Base-by-base conservation (phyloP, 2,888 invertebrate species). In the Aspidiotus destructor region DNA sequence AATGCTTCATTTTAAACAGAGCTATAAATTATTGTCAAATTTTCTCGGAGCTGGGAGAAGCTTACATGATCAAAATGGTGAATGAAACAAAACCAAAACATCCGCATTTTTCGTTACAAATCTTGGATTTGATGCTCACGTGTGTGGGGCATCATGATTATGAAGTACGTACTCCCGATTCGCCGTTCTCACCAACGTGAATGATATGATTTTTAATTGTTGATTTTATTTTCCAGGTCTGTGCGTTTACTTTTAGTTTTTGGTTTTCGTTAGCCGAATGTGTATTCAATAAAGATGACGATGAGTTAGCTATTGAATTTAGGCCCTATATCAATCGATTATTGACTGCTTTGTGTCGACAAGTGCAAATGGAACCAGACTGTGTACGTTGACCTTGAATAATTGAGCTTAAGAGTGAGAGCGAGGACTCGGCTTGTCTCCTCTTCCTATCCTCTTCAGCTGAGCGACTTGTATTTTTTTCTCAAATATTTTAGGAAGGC, bases 61-160 rank as follows among this genome's bases (percentile, higher is more conserved):
- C 93, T 8, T 90, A 95, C 77, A 80, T 97, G 72, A 86, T 88
- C 72, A 87, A 88, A 75, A 89, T 97, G 74, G 82, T 94, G 9
- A 78, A 79, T 62, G 81, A 83, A 54, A 83, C 84, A 69, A 80
- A 81, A 11, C 81, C 81, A 55, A 82, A 83, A 9, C 77, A 79
- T 70, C 81, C 83, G 17, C 89, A 91, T 78, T 90, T 87, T 79
- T 86, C 89, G 0, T 80, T 94, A 71, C 86, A 89, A 76, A 86
- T 91, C 5, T 80, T 99, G 71, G 95, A 98, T 76, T 80, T 96
- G 73, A 87, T 95, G 10, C 80, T 98, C 60, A 86, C 88, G 52
- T 95, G 97, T 79, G 91, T 94, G 10, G 94, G 94, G 0, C 96
- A 98, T 80, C 95, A 96, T 78, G 96, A 98, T 77, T 98, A 95